Conservation (phyloP, 1,140 invertebrate genomes). For the Notospermus geniculatus region DNA sequence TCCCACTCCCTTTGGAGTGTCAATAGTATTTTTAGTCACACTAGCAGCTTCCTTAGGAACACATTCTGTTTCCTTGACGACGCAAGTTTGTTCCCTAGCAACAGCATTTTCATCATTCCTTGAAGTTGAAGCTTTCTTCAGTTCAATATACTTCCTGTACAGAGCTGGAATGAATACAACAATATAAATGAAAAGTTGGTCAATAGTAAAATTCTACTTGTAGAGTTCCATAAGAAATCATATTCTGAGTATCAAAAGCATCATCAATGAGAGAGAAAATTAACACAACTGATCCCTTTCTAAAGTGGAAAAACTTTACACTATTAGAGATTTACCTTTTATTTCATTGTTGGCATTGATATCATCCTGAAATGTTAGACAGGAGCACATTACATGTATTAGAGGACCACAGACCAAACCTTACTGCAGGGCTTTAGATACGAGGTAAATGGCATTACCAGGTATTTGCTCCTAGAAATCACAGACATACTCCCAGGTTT, state of each 20-base stretch:
- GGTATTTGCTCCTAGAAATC: no score
- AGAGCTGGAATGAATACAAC: not conserved
- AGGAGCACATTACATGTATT: not conserved
- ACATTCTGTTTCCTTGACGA: not conserved
- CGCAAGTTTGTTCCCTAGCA: not conserved
- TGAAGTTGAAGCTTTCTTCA: not conserved
- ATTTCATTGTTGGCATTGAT: slow-evolving; percentile 36
- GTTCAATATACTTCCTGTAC: not conserved
- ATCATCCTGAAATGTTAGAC: slow-evolving; percentile 30
- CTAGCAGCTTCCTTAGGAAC: not conserved
- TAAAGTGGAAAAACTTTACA: no score
- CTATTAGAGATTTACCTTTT: slow-evolving; percentile 25
- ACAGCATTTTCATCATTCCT: not conserved
- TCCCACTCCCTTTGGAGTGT: no score
- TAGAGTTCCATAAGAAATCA: no score
- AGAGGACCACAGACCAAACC: not conserved
- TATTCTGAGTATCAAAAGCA: no score
- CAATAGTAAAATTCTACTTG: no score
- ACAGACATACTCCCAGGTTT: no score
- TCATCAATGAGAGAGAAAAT: no score
- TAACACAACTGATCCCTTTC: no score
- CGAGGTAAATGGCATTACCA: no score
- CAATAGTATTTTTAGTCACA: not conserved
- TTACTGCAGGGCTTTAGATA: no score
- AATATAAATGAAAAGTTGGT: no score